Evolutionary conservation across 2,888 invertebrate genomes (phyloP).

Genomic region (Tinea semifulvella): DNA sequence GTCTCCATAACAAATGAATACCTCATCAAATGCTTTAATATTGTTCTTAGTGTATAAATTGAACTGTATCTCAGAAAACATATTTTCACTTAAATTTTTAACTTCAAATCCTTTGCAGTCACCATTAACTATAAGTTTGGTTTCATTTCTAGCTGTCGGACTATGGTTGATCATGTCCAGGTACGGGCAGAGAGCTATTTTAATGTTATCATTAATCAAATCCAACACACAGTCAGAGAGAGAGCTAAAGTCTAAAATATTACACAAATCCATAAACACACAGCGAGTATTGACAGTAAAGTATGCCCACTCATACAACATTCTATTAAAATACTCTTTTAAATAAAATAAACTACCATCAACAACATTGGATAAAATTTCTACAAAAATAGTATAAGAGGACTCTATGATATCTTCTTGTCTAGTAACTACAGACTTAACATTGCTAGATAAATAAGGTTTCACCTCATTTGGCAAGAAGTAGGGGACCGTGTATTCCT

Average conservation of each 20-base stretch:
- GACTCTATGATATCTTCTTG: conserved; percentile 56
- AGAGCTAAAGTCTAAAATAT: conserved; percentile 48
- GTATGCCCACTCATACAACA: conserved; percentile 80
- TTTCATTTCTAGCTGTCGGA: conserved; percentile 65
- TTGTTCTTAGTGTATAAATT: conserved; percentile 55
- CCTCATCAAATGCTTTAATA: conserved; percentile 73
- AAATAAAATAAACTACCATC: conserved; percentile 46
- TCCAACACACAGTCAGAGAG: conserved; percentile 41
- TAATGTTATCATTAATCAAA: conserved; percentile 66
- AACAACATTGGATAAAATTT: conserved; percentile 42
- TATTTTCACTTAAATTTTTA: conserved; percentile 32
- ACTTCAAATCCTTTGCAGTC: conserved; percentile 37
- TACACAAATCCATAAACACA: conserved; percentile 73
- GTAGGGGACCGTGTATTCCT: conserved; percentile 72
- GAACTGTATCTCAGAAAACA: conserved; percentile 50
- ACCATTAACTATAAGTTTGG: conserved; percentile 42
- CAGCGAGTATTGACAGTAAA: conserved; percentile 87
- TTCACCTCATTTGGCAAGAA: conserved; percentile 69
- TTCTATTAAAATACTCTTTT: conserved; percentile 52
- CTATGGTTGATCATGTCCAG: conserved; percentile 92
- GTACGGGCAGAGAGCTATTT: conserved; percentile 84
- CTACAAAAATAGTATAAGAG: conserved; percentile 50
- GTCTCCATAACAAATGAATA: conserved; percentile 89
- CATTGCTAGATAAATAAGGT: conserved; percentile 62
- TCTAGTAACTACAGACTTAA: conserved; percentile 58